These are phyloP conservation scores for Actinia tenebrosa DNA, from an alignment of 64 coral and sea anemone genomes.

Conservation along the genomic window DNA sequence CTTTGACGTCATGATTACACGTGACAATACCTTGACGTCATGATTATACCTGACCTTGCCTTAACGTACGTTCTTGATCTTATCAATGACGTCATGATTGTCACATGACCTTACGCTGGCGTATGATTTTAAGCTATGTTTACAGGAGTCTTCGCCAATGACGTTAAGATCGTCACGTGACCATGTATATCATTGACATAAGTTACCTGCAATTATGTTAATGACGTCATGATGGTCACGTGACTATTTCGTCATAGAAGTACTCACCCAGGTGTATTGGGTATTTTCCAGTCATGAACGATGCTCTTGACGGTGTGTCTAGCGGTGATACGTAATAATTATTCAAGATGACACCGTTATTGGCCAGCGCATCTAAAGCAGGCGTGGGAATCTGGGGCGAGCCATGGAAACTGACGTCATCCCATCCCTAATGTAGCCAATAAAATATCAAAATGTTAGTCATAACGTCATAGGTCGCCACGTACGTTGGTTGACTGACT, in stretches of 20 bases:
- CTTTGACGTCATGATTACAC: too few relatives aligned
- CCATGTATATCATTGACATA: too few relatives aligned
- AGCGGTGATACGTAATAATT: slow-evolving; percentile 86
- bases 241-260: neutral
- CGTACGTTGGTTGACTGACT: too few relatives aligned
- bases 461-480: neutral
- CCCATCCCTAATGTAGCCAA: slow-evolving; percentile 62
- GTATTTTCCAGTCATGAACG: slow-evolving; percentile 96
- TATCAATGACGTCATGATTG: too few relatives aligned
- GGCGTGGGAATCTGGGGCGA: slow-evolving; percentile 92
- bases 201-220: neutral
- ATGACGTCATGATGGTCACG: neutral
- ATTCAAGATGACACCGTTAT: slow-evolving; percentile 79
- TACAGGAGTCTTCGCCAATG: too few relatives aligned
- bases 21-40: too few relatives aligned
- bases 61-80: too few relatives aligned
- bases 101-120: too few relatives aligned
- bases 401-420: slow-evolving; percentile 95
- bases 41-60: too few relatives aligned
- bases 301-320: slow-evolving; percentile 73
- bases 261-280: slow-evolving; percentile 70
- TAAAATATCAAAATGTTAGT: neutral
- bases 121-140: too few relatives aligned
- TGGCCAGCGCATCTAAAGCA: slow-evolving; percentile 65
- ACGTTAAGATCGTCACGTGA: too few relatives aligned